Base-by-base conservation (phyloP, 2,113 vertebrate genomes). In the Eclectus roratus region DNA sequence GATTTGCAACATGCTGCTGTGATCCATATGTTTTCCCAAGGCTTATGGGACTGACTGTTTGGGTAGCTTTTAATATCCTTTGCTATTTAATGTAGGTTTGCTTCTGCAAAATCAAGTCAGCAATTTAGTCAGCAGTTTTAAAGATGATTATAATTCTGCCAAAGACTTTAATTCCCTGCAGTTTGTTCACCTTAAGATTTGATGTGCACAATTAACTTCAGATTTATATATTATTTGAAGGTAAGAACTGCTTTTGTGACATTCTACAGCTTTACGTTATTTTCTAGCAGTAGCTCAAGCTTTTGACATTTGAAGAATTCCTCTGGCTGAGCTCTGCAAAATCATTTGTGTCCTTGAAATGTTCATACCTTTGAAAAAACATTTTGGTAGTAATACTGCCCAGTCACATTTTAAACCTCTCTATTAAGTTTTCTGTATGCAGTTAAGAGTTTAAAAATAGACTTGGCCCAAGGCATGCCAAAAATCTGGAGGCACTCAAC, bases 401-500 rank as follows among this genome's bases (percentile, higher is more conserved):
- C 18, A 21, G 64, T 81, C 77, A 70, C 50, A 64, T 91, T 78
- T 88, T 78, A 93, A 91, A 79, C 65, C 25, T 83, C 41, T 71
- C 49, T 74, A 58, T 93, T 72, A 78, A 86, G 69, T 84, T 58
- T 63, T 93, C 80, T 91, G 44, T 39, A 33, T 3, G 17, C 73
- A 87, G 47, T 88, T 65, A 66, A 56, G 68, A 63, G 58, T 89
- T 95, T 91, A 93, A 96, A 94, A 96, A 94, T 94, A 96, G 92
- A 73, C 53, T 35, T 87, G 39, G 87, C 69, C 70, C 24, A 68
- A 49, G 52, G 43, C 31, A 0, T 81, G 91, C 93, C 89, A 94
- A n/a, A 79, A 89, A 85, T 93, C 86, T 96, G 94, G 61, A 94
- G 84, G 80, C 80, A 80, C 82, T 88, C 80, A 91, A 35, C 49